Conservation (phyloP, 2,113 vertebrate species). For the Motacilla alba region DNA sequence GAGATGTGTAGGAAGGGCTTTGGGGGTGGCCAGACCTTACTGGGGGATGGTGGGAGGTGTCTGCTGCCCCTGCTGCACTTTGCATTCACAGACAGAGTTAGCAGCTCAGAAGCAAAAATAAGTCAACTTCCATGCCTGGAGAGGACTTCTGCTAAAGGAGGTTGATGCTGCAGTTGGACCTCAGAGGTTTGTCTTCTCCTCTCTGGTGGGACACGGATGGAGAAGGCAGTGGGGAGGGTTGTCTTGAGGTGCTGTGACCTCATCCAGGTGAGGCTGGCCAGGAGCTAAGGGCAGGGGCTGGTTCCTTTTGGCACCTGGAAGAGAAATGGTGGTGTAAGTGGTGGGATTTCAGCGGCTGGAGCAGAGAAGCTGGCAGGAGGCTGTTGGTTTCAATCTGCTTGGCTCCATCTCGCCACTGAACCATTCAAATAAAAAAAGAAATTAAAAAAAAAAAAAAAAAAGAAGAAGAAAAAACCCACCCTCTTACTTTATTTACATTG, state of each 20-base stretch:
- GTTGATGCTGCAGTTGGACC: neutral
- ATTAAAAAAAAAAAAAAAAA: neutral
- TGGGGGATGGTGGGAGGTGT: neutral
- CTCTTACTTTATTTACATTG: conserved; percentile 79
- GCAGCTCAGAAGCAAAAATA: neutral
- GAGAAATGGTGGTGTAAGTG: neutral
- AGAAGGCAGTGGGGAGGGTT: neutral
- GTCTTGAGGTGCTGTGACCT: neutral
- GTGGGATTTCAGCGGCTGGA: neutral
- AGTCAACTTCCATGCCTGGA: neutral
- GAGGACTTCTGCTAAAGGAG: neutral
- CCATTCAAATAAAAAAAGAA: neutral
- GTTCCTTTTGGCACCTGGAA: neutral
- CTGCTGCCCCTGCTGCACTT: neutral
- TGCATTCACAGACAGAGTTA: neutral
- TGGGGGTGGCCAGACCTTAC: neutral
- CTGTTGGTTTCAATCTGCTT: conserved; percentile 31
- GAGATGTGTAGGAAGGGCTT: neutral
- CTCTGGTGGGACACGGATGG: neutral
- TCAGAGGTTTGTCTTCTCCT: neutral
- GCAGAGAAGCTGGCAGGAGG: conserved; percentile 2
- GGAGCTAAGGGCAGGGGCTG: neutral
- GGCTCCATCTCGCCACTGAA: conserved; percentile 15
- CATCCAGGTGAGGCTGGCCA: neutral
- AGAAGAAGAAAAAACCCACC: conserved; percentile 12